phyloP scores from a whole-genome alignment of 2,888 invertebrate species.

The Labia minor region DNA sequence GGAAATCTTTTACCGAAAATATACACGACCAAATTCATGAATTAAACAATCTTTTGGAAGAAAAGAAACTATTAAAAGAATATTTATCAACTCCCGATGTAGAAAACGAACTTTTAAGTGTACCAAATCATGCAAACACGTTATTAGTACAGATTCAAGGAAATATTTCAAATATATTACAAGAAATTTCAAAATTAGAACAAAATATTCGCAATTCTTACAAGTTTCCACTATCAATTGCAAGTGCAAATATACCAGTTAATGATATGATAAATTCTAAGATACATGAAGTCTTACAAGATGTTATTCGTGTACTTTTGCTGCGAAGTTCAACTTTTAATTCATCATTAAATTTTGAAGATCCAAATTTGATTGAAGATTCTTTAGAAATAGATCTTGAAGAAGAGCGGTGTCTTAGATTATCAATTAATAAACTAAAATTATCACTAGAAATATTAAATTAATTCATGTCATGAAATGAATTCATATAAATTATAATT shows the following conservation, averaged over 20 bases:
- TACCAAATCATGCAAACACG: not conserved
- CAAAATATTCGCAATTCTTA: not conserved
- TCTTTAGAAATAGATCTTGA: not conserved
- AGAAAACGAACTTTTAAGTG: not conserved
- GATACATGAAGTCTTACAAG: not conserved
- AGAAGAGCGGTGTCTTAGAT: not conserved
- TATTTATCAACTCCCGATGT: not conserved
- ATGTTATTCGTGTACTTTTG: not conserved
- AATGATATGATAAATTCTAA: not conserved
- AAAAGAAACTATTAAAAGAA: not conserved
- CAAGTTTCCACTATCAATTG: not conserved
- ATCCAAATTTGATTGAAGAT: not conserved
- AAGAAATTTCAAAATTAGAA: not conserved
- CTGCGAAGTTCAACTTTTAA: not conserved
- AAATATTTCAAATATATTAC: not conserved
- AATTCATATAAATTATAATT: too few species aligned
- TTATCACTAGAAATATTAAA: too few species aligned
- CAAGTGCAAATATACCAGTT: not conserved
- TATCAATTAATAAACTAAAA: too few species aligned
- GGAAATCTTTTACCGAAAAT: not conserved
- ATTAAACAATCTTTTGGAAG: not conserved
- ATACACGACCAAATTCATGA: not conserved
- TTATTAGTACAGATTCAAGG: not conserved
- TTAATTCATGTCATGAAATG: too few species aligned
- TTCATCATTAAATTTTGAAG: not conserved